Conservation (phyloP, 2,113 vertebrate genomes). For the Solea senegalensis region DNA sequence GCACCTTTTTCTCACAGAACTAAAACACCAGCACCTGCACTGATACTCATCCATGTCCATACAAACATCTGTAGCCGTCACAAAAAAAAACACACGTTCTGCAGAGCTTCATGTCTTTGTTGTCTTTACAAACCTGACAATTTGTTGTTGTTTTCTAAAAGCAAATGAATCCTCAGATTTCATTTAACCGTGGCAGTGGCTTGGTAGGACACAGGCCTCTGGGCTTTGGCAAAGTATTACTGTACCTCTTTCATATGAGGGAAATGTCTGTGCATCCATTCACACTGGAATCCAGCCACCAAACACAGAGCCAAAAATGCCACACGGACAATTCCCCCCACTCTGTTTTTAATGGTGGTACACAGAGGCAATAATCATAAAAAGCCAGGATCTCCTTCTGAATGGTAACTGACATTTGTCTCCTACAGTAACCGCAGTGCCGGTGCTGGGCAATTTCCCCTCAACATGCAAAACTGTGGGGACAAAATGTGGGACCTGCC, state of each 20-base stretch:
- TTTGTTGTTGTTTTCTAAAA: slow-evolving; percentile 5
- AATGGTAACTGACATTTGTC: slow-evolving; percentile 78
- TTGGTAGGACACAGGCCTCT: slow-evolving; percentile 48
- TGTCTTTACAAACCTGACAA: slow-evolving; percentile 30
- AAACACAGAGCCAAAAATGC: slow-evolving; percentile 56
- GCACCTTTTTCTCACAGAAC: slow-evolving; percentile 6
- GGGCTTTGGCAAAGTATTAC: slow-evolving; percentile 49
- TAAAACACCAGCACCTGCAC: slow-evolving; percentile 27
- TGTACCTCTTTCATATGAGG: slow-evolving; percentile 47
- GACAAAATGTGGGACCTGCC: slow-evolving; percentile 85
- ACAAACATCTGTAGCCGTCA: slow-evolving; percentile 17
- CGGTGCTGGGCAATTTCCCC: slow-evolving; percentile 75
- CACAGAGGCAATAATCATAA: slow-evolving; percentile 83
- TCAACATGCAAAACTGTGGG: slow-evolving; percentile 80
- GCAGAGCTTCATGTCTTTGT: slow-evolving; percentile 21
- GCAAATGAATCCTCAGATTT: slow-evolving; percentile 49
- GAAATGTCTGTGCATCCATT: slow-evolving; percentile 65
- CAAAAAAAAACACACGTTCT: not conserved
- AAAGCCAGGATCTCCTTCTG: slow-evolving; percentile 79
- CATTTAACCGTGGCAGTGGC: slow-evolving; percentile 43
- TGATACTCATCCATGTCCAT: not conserved
- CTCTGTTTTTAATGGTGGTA: slow-evolving; percentile 78
- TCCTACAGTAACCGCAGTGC: slow-evolving; percentile 70
- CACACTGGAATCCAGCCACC: slow-evolving; percentile 57
- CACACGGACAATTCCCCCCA: slow-evolving; percentile 68